phyloP scores from a whole-genome alignment of 2,113 vertebrate species.

The Oceanites oceanicus region DNA sequence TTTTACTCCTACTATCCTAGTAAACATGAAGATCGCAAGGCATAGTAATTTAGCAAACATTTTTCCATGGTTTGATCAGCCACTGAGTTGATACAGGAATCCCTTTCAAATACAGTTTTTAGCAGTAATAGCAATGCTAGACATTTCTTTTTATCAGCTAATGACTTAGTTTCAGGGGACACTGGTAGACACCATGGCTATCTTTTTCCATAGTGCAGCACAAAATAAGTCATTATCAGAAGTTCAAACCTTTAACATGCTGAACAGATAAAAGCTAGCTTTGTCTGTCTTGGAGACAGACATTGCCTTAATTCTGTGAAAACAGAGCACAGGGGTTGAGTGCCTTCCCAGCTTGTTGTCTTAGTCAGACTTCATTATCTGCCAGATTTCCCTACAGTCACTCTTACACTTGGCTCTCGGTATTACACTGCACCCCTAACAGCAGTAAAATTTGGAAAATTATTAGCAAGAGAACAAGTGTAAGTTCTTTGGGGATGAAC shows the following conservation, averaged over 20 bases:
- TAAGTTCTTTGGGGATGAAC: not conserved
- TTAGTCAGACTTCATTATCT: not conserved
- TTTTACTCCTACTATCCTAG: not conserved
- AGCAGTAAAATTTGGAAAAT: not conserved
- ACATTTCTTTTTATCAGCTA: not conserved
- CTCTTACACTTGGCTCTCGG: not conserved
- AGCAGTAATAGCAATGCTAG: not conserved
- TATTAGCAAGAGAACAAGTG: not conserved
- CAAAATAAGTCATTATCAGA: not conserved
- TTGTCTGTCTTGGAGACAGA: not conserved
- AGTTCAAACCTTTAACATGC: not conserved
- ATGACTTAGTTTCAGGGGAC: not conserved
- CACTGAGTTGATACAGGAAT: not conserved
- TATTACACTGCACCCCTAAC: not conserved
- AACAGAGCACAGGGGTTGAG: not conserved
- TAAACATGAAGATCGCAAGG: not conserved
- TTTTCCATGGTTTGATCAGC: not conserved
- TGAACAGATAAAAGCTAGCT: not conserved
- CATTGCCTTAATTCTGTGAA: constrained; percentile 7
- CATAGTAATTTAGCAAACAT: not conserved
- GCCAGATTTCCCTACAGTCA: not conserved
- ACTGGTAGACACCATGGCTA: not conserved
- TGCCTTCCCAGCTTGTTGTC: not conserved
- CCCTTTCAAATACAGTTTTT: not conserved
- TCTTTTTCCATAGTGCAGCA: not conserved